phyloP scores from a whole-genome alignment of 2,113 vertebrate genomes.

The Aegotheles bennettii region DNA sequence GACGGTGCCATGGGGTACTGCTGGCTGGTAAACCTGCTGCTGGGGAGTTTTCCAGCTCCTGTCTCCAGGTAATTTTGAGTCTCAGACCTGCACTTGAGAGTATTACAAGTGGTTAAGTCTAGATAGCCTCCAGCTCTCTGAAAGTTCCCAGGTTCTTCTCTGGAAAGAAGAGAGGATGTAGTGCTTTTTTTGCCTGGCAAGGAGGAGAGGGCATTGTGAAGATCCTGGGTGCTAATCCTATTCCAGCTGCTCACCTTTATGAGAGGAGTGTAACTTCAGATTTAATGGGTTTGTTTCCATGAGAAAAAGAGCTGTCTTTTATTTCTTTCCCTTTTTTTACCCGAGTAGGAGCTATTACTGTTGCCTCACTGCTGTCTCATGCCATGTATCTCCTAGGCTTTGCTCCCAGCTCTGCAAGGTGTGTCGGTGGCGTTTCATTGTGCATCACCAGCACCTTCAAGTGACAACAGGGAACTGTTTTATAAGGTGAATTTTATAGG shows the following conservation, averaged over 20 bases:
- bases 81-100: not conserved
- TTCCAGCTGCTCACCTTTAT: not conserved
- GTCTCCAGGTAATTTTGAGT: not conserved
- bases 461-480: slow-evolving; percentile 86
- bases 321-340: not conserved
- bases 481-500: slow-evolving; percentile 89
- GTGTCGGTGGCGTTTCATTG: slow-evolving; percentile 91
- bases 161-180: too few species aligned
- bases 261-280: not conserved
- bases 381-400: slow-evolving; percentile 72
- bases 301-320: not conserved
- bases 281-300: not conserved
- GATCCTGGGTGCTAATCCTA: too few species aligned
- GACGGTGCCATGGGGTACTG: not conserved
- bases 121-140: not conserved
- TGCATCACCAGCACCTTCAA: slow-evolving; percentile 87
- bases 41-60: not conserved
- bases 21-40: not conserved
- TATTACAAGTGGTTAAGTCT: not conserved
- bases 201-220: not conserved
- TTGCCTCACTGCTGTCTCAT: not conserved
- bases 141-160: not conserved
- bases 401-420: slow-evolving; percentile 82
- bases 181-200: not conserved
- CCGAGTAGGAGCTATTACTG: not conserved